Evolutionary conservation across 2,888 invertebrate genomes (phyloP), one percentile per base, ranked within the genome.

Genomic region (Cephonodes hylas): DNA sequence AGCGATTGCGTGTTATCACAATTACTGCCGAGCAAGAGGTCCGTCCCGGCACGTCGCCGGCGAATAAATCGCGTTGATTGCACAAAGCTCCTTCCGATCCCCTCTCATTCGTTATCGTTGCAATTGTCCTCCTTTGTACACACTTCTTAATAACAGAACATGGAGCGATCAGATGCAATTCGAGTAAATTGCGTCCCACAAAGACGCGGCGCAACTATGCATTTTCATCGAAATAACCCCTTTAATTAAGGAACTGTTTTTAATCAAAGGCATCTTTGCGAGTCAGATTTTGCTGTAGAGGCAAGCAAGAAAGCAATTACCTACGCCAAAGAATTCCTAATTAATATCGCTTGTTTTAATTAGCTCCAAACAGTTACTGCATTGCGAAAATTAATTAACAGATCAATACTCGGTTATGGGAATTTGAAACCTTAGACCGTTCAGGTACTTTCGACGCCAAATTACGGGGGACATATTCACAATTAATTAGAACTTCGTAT

Each of bases 51-150:
- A 75, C 77, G 75, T 74, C 73, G 72, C 67, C 73, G 69, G 64
- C 72, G 85, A 83, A 86, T 85, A 84, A 90, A 89, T 85, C 83
- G 77, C 83, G 67, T 83, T 91, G 91, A 91, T 91, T 91, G 91
- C 87, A 88, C 91, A 91, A 91, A 91, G 90, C 83, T 81, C 72
- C 83, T 80, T 76, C 70, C 81, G 76, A 76, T 79, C 83, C 85
- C 85, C 86, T 85, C 83, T 86, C 84, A 89, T 90, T 86, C 85
- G 86, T 86, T 89, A 88, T 83, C 79, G 82, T 77, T 85, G 86
- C 87, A 85, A 84, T 86, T 86, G 84, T 85, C 77, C 77, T 76
- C 77, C 72, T 77, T 75, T 80, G 79, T 78, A 77, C 75, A 79
- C 72, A 76, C 70, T 79, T 83, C 83, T 81, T 85, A 85, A 85